phyloP scores from a whole-genome alignment of 2,888 invertebrate genomes.

The Amphipoea lucens region DNA sequence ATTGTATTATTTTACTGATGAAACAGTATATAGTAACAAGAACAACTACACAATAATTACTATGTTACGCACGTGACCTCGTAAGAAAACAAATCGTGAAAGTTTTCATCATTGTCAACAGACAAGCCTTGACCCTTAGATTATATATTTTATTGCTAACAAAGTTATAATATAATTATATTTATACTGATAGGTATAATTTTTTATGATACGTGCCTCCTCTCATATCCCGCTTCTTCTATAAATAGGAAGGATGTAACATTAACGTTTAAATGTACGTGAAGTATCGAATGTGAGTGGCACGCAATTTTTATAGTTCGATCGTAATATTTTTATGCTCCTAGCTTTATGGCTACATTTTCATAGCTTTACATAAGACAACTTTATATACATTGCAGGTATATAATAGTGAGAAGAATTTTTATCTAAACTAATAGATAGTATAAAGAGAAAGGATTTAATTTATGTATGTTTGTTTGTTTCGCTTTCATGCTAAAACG shows the following conservation, averaged over 20 bases:
- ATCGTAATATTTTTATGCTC: slow-evolving; percentile 82
- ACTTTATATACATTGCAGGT: slow-evolving; percentile 52
- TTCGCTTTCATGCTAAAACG: not conserved
- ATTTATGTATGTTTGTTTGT: not conserved
- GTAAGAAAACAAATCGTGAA: not conserved
- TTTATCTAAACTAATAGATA: slow-evolving; percentile 10
- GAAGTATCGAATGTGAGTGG: slow-evolving; percentile 74
- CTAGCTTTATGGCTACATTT: slow-evolving; percentile 74
- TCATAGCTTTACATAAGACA: slow-evolving; percentile 71
- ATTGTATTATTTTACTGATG: slow-evolving; percentile 25
- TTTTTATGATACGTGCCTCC: slow-evolving; percentile 13
- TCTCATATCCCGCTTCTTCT: slow-evolving; percentile 53
- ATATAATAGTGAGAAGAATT: slow-evolving; percentile 39
- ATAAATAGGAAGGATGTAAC: slow-evolving; percentile 66
- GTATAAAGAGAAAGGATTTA: not conserved
- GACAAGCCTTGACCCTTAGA: not conserved
- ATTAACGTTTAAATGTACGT: slow-evolving; percentile 70
- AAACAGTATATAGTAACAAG: slow-evolving; percentile 7
- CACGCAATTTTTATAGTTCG: slow-evolving; percentile 77
- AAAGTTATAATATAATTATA: not conserved
- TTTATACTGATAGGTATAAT: not conserved
- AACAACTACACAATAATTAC: slow-evolving; percentile 7
- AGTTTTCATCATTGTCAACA: slow-evolving; percentile 20
- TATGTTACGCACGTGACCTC: slow-evolving; percentile 4
- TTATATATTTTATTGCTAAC: slow-evolving; percentile 7